phyloP scores from a whole-genome alignment of 2,888 invertebrate species.

The Amblyjoppa proteus region DNA sequence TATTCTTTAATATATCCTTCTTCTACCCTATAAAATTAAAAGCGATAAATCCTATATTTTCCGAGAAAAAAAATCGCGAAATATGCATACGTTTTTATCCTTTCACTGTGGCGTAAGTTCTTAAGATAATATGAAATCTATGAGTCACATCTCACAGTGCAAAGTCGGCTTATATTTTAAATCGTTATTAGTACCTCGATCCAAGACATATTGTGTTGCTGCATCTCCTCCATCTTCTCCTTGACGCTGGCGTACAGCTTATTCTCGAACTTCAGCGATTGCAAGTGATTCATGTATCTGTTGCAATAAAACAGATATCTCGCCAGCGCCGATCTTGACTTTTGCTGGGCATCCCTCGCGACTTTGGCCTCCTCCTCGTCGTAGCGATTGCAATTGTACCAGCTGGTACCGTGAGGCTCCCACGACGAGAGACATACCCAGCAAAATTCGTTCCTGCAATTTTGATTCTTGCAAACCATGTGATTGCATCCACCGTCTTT shows the following conservation, averaged over 20 bases:
- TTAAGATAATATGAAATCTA: background rate
- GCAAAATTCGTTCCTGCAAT: conserved; percentile 99
- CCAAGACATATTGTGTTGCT: conserved; percentile 99
- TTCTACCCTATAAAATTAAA: too few species aligned
- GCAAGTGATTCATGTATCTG: conserved; percentile 99
- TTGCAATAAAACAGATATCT: conserved; percentile 99
- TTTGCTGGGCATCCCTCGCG: conserved; percentile 98
- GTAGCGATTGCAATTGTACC: conserved; percentile 99
- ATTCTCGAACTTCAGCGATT: conserved; percentile 98
- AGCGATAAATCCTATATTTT: too few species aligned
- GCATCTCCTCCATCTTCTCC: conserved; percentile 99
- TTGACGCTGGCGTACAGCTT: conserved; percentile 98
- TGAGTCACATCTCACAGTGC: conserved; percentile 10
- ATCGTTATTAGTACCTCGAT: conserved; percentile 90
- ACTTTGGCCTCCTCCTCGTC: conserved; percentile 98
- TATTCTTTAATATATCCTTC: too few species aligned
- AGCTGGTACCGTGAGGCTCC: conserved; percentile 99
- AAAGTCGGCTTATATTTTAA: background rate
- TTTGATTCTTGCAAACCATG: conserved; percentile 99
- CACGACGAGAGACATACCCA: conserved; percentile 99
- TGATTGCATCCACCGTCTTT: conserved; percentile 99
- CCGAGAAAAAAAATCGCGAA: too few species aligned
- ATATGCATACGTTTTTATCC: too few species aligned
- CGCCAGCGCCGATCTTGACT: conserved; percentile 96
- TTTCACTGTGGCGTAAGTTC: too few species aligned